Base-by-base conservation (phyloP, 2,888 invertebrate genomes). In the Elysia crispata region DNA sequence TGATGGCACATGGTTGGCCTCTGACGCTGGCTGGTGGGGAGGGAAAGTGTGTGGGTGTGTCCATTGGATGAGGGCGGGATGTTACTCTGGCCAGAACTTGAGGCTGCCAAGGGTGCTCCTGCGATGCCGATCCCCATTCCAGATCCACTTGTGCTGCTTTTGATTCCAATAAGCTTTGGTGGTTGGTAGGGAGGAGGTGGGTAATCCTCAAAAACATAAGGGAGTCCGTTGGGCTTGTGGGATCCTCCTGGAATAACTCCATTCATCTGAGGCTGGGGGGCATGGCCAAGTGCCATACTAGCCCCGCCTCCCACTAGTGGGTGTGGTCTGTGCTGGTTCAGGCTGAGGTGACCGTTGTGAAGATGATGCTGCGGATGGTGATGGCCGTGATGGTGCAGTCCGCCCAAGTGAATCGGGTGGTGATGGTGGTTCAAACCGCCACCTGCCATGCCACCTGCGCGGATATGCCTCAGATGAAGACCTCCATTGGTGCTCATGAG, bases 161-260 rank as follows among this genome's bases (percentile, higher is more conserved):
- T 77, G 80, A 80, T 69, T 1, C 83, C 82, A 28, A 81, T 57
- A 15, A 86, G 84, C 20, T 83, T 79, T 11, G 89, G 88, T 50
- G 88, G 89, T 78, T 89, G 89, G 81, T 89, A 89, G 0, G 89
- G 88, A 13, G 89, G 89, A 1, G 89, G 89, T 0, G 89, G 89
- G 79, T 88, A 88, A 81, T 89, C 88, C 67, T 89, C 88, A 54
- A 89, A 86, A 41, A 88, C 83, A 76, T 86, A 86, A 15, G 87
- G 84, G 31, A 85, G 79, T 20, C 86, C 81, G 41, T 41, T 41
- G 25, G 83, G 84, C 31, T 86, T 84, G 57, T 85, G 82, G 3
- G 85, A 81, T 41, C 5, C 41, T 41, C 5, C 41, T 6, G 41
- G 41, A 11, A 41, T 41, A 6, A 41, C 41, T 41, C 41, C 41